Evolutionary conservation across 2,113 vertebrate genomes (phyloP).

Genomic region (Ursus arctos): DNA sequence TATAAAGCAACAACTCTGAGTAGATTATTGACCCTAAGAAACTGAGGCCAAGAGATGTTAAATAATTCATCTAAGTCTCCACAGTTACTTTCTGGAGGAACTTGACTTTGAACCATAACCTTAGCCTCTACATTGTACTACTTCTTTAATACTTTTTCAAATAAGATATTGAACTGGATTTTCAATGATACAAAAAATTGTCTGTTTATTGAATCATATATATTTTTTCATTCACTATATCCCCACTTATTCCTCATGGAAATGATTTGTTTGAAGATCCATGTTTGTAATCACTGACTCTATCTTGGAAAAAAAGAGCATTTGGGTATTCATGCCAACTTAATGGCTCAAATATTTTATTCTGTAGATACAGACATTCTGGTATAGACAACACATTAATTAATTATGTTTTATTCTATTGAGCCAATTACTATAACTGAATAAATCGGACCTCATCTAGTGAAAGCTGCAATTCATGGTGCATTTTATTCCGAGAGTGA

Average conservation of each 20-base stretch:
- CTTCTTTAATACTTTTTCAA: neutral
- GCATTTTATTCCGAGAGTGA: neutral
- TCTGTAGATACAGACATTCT: neutral
- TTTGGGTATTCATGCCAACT: neutral
- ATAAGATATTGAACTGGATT: neutral
- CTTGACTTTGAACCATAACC: neutral
- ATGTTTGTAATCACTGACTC: neutral
- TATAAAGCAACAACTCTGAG: neutral
- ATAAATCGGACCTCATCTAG: neutral
- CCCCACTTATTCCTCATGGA: neutral
- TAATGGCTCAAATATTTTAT: constrained; percentile 11
- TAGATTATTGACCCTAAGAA: neutral
- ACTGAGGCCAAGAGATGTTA: neutral
- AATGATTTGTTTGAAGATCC: neutral
- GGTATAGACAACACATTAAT: neutral
- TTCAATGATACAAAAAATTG: neutral
- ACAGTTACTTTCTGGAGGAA: neutral
- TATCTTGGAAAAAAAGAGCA: neutral
- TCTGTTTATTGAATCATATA: neutral
- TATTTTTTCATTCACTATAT: neutral
- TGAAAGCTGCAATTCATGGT: neutral
- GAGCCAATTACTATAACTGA: neutral
- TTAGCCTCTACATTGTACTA: neutral
- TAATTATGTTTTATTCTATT: neutral
- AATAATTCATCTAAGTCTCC: neutral